Percentiles rank a stretch among this genome's conserved stretches.
These are phyloP conservation scores for Drosophila lutescens DNA, from an alignment of 2,888 invertebrate genomes.

Conservation along the genomic window DNA sequence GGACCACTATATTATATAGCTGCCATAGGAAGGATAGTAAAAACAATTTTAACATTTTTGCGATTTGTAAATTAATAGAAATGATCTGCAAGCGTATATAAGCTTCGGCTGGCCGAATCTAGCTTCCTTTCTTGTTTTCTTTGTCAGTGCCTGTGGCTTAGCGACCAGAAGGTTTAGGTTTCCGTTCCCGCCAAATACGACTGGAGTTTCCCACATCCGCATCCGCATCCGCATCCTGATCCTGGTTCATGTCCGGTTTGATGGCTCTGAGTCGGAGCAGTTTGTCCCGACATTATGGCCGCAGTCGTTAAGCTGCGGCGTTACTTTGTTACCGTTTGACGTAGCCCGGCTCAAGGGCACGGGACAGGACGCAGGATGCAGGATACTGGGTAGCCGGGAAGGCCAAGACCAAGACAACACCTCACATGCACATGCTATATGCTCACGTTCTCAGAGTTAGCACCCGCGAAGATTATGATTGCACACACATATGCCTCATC, in stretches of 20 bases:
- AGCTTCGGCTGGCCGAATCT: too few species aligned
- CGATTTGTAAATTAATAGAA: too few species aligned
- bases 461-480: conserved; percentile 3
- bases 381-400: background rate
- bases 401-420: too few species aligned
- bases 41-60: too few species aligned
- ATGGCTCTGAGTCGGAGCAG: conserved; percentile 14
- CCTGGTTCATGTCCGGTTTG: conserved; percentile 13
- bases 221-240: background rate
- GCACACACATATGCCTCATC: background rate
- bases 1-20: too few species aligned
- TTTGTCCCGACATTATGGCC: conserved; percentile 25
- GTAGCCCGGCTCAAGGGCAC: conserved; percentile 2
- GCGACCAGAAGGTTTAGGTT: background rate
- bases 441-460: background rate
- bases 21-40: too few species aligned
- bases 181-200: background rate
- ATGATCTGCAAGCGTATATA: too few species aligned
- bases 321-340: conserved; percentile 40
- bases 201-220: background rate
- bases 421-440: background rate
- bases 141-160: background rate
- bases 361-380: background rate
- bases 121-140: too few species aligned
- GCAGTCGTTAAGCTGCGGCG: conserved; percentile 35